Conservation (phyloP, 1,140 invertebrate genomes). For the Agrypnia vestita region DNA sequence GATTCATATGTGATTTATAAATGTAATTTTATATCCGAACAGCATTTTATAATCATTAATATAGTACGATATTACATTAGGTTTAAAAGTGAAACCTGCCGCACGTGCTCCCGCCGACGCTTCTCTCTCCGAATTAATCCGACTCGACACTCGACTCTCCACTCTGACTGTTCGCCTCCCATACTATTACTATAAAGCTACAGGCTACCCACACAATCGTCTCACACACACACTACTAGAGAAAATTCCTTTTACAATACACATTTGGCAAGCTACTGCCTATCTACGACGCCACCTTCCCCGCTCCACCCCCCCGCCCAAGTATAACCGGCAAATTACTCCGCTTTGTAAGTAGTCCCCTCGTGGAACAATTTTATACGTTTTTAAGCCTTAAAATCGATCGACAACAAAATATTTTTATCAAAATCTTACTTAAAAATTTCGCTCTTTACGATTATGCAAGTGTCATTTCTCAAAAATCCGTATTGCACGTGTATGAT, state of each 20-base stretch:
- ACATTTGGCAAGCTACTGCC: constrained; percentile 3
- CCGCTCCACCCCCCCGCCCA: background rate
- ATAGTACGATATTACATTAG: too few relatives aligned
- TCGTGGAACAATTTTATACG: background rate
- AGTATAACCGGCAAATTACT: constrained; percentile 14
- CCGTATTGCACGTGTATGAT: constrained; percentile 20
- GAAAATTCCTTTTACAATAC: background rate
- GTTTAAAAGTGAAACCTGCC: background rate
- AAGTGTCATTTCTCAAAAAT: constrained; percentile 46
- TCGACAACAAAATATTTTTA: constrained; percentile 25
- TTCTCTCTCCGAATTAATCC: background rate
- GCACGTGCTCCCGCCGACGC: background rate
- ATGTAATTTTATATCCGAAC: too few relatives aligned
- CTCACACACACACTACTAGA: background rate
- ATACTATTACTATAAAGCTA: too few relatives aligned
- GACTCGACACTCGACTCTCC: background rate
- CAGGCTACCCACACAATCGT: background rate
- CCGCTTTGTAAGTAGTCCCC: constrained; percentile 40
- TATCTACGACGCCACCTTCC: background rate
- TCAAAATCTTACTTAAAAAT: constrained; percentile 21
- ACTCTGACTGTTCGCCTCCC: too few relatives aligned
- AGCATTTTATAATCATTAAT: too few relatives aligned
- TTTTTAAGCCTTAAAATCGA: constrained; percentile 24
- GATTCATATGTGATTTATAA: too few relatives aligned
- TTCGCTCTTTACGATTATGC: constrained; percentile 5